Base-by-base conservation (phyloP, 53 echinoderm and acorn worm genomes). In the Pentamera pediparva region DNA sequence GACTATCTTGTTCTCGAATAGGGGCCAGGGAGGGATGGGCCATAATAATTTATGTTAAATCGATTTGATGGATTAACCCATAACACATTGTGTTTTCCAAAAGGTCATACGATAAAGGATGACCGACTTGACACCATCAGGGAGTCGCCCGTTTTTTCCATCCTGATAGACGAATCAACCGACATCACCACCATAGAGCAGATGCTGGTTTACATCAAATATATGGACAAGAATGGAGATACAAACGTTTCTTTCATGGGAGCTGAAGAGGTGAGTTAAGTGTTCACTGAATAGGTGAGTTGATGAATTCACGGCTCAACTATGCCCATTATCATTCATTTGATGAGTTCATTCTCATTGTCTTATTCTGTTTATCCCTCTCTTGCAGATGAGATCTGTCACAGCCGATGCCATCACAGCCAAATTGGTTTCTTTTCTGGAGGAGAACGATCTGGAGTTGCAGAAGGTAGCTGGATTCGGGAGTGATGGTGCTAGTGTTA, bases 151-250 rank as follows among this genome's bases (percentile, higher is more conserved):
- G 56, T 56, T 21, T 79, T 79, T 39, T 34, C 37, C 19, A 31
- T 70, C 47, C 70, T 79, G 0, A 79, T 78, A 13, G 81, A 81
- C 17, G 75, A 81, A 31, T 76, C 82, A 19, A 75, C 82, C 0
- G 75, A 81, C 75, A 81, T 81, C 20, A 32, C 82, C 0, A 75
- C 75, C 24, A 61, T 40, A 3, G 74, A 81, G 49, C 74, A 81
- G 39, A 20, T 81, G 63, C 11, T 75, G 8, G 22, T 78, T 15
- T 78, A 30, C 69, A 56, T 56, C 56, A 56, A 56, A 21, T 56
- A 56, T 56, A 9, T 56, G 22, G 56, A 56, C 10, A 21, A 75
- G 26, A 75, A 57, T 15, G 51, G 51, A 28, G 49, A 0, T 19
- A 40, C 75, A 35, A 75, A 59, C 57, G 4, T 75, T 57, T 58